Base-by-base conservation (phyloP, 2,797 vertebrate genomes). In the Cirrhinus mrigala region DNA sequence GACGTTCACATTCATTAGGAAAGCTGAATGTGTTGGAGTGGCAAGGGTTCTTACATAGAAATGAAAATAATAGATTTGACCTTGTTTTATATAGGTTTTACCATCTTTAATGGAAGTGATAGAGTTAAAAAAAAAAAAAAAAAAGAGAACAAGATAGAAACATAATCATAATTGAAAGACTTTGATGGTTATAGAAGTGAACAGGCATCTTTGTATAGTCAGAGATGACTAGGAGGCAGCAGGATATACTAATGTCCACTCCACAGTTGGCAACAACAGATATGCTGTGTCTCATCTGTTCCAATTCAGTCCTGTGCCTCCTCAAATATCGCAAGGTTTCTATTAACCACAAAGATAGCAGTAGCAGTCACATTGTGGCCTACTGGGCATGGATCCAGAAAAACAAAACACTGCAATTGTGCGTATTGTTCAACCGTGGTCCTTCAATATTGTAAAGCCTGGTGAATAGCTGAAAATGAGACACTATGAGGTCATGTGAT, bases 321-420 rank as follows among this genome's bases (percentile, higher is more conserved):
- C 81, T 86, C 69, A 81, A 83, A 88, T 87, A 88, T 86, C 70
- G 29, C 78, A 71, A 66, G 20, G 48, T 58, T 75, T 86, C 88
- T 84, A 68, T 85, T 73, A 85, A 79, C 75, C 70, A 62, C 62
- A 76, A 62, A 29, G 60, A 80, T 68, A 70, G 80, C 75, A 75
- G 70, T 37, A 82, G 75, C 70, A 81, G 66, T 87, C 66, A 68
- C 70, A 80, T 74, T 46, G 85, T 82, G 77, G 18, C 81, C 77
- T 44, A 68, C 85, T 60, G 81, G 85, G 86, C 81, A 7, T 50
- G 4, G 10, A 62, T 84, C 81, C 86, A 90, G n/a, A 54, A 58
- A 82, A 85, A 70, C 14, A 56, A 81, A 87, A 88, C n/a, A 40
- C 12, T 20, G 24, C 71, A 46, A 74, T 66, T 73, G 83, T 77